These are phyloP conservation scores for Eleutherodactylus coqui DNA, from an alignment of 2,797 vertebrate species.

Conservation along the genomic window DNA sequence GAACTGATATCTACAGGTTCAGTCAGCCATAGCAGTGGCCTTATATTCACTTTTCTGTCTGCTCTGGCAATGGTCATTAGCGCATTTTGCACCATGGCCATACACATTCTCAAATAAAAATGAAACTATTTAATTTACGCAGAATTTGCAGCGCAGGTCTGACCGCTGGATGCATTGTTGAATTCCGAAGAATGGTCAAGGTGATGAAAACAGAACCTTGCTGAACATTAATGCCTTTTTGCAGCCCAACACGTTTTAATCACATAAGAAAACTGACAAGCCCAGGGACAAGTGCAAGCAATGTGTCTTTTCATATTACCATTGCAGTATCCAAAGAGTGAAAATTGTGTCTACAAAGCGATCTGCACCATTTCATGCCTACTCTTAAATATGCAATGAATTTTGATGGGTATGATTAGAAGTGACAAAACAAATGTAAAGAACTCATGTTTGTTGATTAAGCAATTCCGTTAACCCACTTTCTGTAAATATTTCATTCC, in stretches of 20 bases:
- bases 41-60: neutral
- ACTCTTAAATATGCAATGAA: conserved; percentile 45
- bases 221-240: conserved; percentile 47
- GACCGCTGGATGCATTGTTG: conserved; percentile 5
- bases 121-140: conserved; percentile 9
- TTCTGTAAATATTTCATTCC: conserved; percentile 45
- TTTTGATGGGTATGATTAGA: conserved; percentile 56
- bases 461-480: conserved; percentile 43
- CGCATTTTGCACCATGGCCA: conserved; percentile 22
- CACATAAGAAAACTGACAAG: conserved; percentile 60
- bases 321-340: conserved; percentile 38
- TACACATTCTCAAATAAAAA: conserved; percentile 44
- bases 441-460: conserved; percentile 36
- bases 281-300: conserved; percentile 50
- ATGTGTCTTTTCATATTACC: conserved; percentile 58
- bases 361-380: conserved; percentile 54
- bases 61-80: conserved; percentile 43
- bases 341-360: conserved; percentile 61
- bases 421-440: conserved; percentile 57
- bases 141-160: neutral
- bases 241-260: conserved; percentile 58
- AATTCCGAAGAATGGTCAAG: conserved; percentile 32
- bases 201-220: conserved; percentile 35
- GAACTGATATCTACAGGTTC: conserved; percentile 47
- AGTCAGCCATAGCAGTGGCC: conserved; percentile 31